phyloP scores from a whole-genome alignment of 2,113 vertebrate genomes.

The Mirounga angustirostris region DNA sequence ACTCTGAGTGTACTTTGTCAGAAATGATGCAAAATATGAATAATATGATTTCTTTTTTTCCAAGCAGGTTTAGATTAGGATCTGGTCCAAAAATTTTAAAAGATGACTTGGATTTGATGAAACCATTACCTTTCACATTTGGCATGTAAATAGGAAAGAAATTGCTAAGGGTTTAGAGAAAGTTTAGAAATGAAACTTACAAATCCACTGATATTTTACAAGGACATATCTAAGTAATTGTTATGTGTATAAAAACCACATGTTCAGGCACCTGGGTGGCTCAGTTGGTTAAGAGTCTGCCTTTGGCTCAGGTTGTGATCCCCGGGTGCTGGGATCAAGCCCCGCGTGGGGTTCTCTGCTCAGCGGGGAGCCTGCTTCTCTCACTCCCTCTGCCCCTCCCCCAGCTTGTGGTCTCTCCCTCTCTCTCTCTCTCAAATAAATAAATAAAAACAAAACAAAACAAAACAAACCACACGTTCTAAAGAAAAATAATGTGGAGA shows the following conservation, averaged over 20 bases:
- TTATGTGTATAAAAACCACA: neutral
- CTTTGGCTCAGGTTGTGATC: neutral
- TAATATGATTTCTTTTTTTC: neutral
- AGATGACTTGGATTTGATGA: neutral
- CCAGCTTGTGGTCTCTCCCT: neutral
- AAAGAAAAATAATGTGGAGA: neutral
- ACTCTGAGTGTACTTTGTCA: neutral
- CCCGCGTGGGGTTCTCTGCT: neutral
- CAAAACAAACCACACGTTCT: neutral
- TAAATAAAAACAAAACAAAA: no score
- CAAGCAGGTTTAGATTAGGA: neutral
- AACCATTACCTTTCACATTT: neutral
- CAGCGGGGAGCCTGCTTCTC: neutral
- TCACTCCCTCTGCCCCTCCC: neutral
- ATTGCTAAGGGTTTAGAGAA: neutral
- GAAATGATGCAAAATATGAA: neutral
- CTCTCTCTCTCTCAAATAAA: neutral
- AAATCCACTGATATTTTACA: neutral
- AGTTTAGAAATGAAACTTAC: constrained; percentile 24
- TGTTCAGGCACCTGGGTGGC: neutral
- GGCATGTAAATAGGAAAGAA: constrained; percentile 19
- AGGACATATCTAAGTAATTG: neutral
- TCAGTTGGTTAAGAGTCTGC: neutral
- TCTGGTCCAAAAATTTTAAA: neutral
- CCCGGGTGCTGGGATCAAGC: neutral